Evolutionary conservation across 2,797 vertebrate species (phyloP).

Genomic region (Coracias cyanogaster): DNA sequence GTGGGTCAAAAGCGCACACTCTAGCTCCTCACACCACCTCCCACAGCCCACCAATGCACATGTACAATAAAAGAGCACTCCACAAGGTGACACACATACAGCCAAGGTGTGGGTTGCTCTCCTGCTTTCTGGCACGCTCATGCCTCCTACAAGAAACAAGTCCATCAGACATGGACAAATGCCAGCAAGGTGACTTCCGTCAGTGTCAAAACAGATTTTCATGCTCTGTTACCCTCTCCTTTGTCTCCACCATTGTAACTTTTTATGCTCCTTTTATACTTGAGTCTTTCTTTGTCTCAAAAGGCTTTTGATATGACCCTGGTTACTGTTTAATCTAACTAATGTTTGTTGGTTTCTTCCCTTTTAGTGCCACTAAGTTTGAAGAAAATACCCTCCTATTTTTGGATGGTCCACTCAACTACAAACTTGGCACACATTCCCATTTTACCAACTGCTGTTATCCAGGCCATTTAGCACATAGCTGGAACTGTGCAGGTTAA

Average conservation of each 20-base stretch:
- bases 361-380: background rate
- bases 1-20: background rate
- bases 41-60: background rate
- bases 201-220: background rate
- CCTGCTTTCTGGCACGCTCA: accelerated
- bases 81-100: accelerated
- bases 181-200: background rate
- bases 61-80: too few species aligned
- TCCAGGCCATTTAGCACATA: background rate
- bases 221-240: background rate
- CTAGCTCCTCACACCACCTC: background rate
- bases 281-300: background rate
- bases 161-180: background rate
- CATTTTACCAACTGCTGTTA: background rate
- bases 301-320: background rate
- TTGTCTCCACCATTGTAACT: background rate
- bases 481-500: background rate
- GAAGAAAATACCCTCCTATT: background rate
- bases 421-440: too few species aligned
- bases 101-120: background rate
- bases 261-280: background rate
- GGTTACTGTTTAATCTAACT: background rate
- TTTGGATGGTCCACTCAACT: background rate
- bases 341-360: background rate
- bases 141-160: accelerated